phyloP scores from a whole-genome alignment of 2,113 vertebrate genomes.

The Cottus gobio region DNA sequence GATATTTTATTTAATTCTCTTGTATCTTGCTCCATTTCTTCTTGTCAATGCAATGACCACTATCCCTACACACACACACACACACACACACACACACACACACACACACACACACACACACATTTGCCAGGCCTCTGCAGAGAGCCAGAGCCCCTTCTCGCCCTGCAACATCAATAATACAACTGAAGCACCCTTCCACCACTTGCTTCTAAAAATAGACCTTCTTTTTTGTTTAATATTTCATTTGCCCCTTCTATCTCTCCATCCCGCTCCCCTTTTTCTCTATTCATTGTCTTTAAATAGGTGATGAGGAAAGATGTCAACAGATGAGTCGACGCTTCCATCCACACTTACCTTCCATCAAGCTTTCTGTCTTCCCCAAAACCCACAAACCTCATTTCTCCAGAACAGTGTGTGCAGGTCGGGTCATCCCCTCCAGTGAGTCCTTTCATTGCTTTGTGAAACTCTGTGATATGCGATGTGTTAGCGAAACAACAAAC shows the following conservation, averaged over 20 bases:
- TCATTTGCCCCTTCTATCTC: slow-evolving; percentile 64
- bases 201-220: slow-evolving; percentile 76
- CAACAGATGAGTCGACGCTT: slow-evolving; percentile 40
- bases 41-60: slow-evolving; percentile 50
- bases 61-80: slow-evolving; percentile 9
- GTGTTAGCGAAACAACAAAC: too few species aligned
- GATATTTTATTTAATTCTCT: slow-evolving; percentile 25
- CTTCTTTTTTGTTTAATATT: slow-evolving; percentile 79
- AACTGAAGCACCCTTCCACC: slow-evolving; percentile 60
- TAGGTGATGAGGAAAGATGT: slow-evolving; percentile 53
- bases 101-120: slow-evolving; percentile 13
- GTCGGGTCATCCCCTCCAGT: background rate
- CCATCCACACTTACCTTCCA: slow-evolving; percentile 32
- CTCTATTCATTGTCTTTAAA: slow-evolving; percentile 56
- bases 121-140: slow-evolving; percentile 36
- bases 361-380: slow-evolving; percentile 23
- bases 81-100: slow-evolving; percentile 11
- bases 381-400: slow-evolving; percentile 21
- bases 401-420: background rate
- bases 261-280: slow-evolving; percentile 38
- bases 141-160: slow-evolving; percentile 53
- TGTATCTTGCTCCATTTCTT: slow-evolving; percentile 31
- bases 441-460: too few species aligned
- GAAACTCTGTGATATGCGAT: too few species aligned
- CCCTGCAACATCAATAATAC: slow-evolving; percentile 80